phyloP scores from a whole-genome alignment of 2,888 invertebrate genomes.

The Idaea aversata region DNA sequence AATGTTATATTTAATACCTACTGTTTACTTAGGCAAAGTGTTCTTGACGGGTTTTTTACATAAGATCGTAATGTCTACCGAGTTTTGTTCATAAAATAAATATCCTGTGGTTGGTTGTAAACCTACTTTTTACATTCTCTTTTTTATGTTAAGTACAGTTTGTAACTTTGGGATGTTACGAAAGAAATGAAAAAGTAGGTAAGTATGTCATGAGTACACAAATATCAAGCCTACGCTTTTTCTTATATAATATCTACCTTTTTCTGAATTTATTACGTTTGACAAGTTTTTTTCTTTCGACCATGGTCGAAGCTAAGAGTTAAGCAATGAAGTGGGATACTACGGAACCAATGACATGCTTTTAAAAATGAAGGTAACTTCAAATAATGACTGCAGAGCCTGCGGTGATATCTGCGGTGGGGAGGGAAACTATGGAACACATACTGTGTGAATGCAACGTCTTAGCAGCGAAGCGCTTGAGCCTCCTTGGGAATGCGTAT shows the following conservation, averaged over 20 bases:
- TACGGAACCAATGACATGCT: too few species aligned
- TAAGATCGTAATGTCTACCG: background rate
- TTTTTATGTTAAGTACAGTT: background rate
- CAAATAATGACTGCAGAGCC: too few species aligned
- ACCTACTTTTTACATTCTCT: background rate
- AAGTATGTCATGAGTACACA: background rate
- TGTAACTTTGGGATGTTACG: background rate
- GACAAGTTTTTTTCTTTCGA: too few species aligned
- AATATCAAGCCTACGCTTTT: constrained; percentile 1
- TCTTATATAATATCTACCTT: background rate
- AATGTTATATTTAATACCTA: background rate
- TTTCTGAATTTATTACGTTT: too few species aligned
- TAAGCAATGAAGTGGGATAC: too few species aligned
- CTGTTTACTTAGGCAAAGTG: background rate
- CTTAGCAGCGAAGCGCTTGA: too few species aligned
- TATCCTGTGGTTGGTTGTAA: background rate
- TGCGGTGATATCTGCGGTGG: too few species aligned
- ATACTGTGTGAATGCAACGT: too few species aligned
- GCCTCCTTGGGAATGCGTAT: too few species aligned
- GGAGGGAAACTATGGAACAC: too few species aligned
- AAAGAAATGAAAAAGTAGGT: constrained; percentile 4
- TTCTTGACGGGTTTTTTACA: background rate
- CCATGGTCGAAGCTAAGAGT: too few species aligned
- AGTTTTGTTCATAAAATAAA: background rate
- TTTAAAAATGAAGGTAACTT: too few species aligned